Evolutionary conservation across 92 coral and sea anemone species (phyloP).

Genomic region (Epizoanthus scotinus): DNA sequence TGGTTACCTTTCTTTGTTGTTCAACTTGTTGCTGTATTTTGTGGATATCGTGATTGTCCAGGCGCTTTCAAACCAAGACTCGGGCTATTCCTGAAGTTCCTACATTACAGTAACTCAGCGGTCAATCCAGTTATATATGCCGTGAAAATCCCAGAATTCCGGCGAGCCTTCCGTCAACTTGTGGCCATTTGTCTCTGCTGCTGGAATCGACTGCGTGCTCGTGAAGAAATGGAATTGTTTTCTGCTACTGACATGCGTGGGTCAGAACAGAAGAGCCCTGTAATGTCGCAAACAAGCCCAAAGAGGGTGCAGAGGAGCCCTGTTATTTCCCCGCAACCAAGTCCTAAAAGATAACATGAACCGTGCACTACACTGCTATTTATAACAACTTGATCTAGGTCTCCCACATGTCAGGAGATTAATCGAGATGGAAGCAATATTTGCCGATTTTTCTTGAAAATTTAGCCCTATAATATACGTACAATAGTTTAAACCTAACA

Average conservation of each 20-base stretch:
- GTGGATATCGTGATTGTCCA: constrained; percentile 42
- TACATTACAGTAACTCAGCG: constrained; percentile 88
- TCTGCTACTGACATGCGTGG: constrained; percentile 74
- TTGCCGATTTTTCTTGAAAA: too few relatives aligned
- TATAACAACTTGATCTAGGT: too few relatives aligned
- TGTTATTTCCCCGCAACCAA: too few relatives aligned
- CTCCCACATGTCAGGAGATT: too few relatives aligned
- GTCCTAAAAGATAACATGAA: too few relatives aligned
- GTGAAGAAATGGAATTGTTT: constrained; percentile 57
- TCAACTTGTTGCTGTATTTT: constrained; percentile 63
- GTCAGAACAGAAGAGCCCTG: constrained; percentile 25
- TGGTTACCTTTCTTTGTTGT: constrained; percentile 86
- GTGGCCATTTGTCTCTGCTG: constrained; percentile 72
- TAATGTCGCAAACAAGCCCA: not conserved
- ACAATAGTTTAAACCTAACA: too few relatives aligned
- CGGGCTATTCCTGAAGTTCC: constrained; percentile 68
- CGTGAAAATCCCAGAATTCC: constrained; percentile 91
- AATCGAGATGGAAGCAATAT: too few relatives aligned
- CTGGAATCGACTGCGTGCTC: constrained; percentile 44
- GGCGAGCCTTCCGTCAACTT: constrained; percentile 81
- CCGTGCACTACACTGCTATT: too few relatives aligned
- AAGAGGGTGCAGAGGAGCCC: not conserved
- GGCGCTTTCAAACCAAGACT: constrained; percentile 43
- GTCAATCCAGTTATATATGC: constrained; percentile 87
- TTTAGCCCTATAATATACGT: too few relatives aligned